Evolutionary conservation across 2,113 vertebrate species (phyloP).

Genomic region (Mesembrinibis cayennensis): DNA sequence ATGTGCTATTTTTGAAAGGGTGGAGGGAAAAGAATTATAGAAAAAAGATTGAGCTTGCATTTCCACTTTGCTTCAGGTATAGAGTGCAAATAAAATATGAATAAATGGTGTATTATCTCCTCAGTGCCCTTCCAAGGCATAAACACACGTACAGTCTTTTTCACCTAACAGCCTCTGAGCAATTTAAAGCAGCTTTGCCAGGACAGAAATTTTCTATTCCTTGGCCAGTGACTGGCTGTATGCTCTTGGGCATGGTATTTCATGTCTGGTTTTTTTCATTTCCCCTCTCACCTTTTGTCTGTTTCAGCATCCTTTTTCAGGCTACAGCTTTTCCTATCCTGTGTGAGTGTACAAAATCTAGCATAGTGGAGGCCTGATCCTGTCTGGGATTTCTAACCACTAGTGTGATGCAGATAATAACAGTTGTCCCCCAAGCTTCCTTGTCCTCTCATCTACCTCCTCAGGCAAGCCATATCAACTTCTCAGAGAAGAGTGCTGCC

Average conservation of each 20-base stretch:
- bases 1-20: neutral
- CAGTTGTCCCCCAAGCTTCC: neutral
- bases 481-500: neutral
- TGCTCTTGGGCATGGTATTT: neutral
- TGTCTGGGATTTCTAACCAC: neutral
- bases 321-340: neutral
- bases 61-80: conserved; percentile 3
- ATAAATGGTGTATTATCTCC: neutral
- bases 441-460: neutral
- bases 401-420: neutral
- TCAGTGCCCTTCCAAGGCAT: neutral
- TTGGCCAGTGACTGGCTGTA: neutral
- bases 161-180: neutral
- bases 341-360: neutral
- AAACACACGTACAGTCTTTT: neutral
- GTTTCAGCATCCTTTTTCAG: neutral
- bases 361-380: neutral
- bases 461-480: neutral
- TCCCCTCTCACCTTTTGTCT: neutral
- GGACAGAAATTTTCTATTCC: neutral
- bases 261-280: neutral
- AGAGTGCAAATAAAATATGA: conserved; percentile 37
- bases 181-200: neutral
- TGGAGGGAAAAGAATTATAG: neutral
- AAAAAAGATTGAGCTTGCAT: neutral